Conservation (phyloP, 2,888 invertebrate genomes). For the Ryuthela nishihirai region DNA sequence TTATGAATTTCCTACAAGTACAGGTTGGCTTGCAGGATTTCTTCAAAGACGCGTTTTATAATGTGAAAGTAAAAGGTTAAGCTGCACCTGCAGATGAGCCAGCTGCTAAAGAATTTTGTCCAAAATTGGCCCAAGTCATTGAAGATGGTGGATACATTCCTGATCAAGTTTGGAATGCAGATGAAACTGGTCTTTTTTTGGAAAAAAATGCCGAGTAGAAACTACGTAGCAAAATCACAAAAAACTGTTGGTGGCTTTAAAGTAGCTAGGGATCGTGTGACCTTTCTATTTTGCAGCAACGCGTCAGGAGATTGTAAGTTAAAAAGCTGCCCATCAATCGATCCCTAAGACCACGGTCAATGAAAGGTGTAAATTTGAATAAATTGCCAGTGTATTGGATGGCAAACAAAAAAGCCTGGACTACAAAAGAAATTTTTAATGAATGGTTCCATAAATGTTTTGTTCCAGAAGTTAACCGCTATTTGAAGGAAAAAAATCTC, state of each 20-base stretch:
- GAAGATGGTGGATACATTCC: conserved; percentile 5
- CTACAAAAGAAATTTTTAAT: no score
- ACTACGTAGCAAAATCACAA: not conserved
- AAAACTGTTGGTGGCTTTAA: not conserved
- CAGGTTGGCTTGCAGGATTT: conserved; percentile 15
- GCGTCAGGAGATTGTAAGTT: conserved; percentile 7
- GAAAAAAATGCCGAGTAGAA: not conserved
- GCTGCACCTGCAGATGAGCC: conserved; percentile 13
- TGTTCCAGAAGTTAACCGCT: no score
- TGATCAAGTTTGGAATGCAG: conserved; percentile 1
- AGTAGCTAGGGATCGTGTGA: conserved; percentile 5
- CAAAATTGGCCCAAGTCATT: conserved; percentile 11
- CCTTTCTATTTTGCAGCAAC: not conserved
- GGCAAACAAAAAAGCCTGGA: no score
- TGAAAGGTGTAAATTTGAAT: no score
- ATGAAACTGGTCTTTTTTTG: not conserved
- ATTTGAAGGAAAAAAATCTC: no score
- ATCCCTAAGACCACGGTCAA: no score
- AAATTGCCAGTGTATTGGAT: no score
- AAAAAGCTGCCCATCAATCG: no score
- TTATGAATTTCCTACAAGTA: conserved; percentile 17
- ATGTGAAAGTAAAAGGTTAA: conserved; percentile 14
- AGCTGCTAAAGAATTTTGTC: conserved; percentile 7
- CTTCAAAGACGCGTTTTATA: conserved; percentile 10
- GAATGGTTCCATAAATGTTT: no score